Base-by-base conservation (phyloP, 2,113 vertebrate genomes). In the Australoheros scitulus region DNA sequence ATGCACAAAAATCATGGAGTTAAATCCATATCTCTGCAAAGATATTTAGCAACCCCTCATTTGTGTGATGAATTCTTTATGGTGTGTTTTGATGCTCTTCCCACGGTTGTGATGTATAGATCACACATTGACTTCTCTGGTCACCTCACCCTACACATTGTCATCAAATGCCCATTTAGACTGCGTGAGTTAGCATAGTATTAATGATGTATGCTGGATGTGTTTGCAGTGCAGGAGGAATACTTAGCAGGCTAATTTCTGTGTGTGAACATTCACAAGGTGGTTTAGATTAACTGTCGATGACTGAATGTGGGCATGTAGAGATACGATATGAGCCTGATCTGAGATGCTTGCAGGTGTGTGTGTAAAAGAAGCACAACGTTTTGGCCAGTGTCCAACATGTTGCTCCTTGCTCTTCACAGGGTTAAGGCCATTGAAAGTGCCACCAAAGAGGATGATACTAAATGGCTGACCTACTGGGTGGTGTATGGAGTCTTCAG, bases 351-450 rank as follows among this genome's bases (percentile, higher is more conserved):
- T 11, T 18, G 47, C 65, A 50, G 24, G 43, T 70, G 50, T 0
- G 50, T 0, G 24, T 50, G 41, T 50, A 70, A 50, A 50, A 50
- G 64, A 50, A 50, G 43, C 26, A 32, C 43, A 26, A 57, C 11
- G 22, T 29, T 50, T 61, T 20, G 26, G 24, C 22, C 50, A 6
- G 20, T 29, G 3, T n/a, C 17, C 20, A 32, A 43, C 20, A 64
- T 60, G 11, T 2, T 60, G n/a, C 29, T 63, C 24, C 9, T 84
- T 83, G 75, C 88, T 68, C 38, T 88, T 93, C 92, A 18, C 95
- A 99, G 98, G 87, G 98, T 99, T 84, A 99, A 99, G 93, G 98
- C 98, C 57, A 99, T 99, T 70, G 98, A 99, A 95, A 99, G 98
- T 81, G 94, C 96, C n/a, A 97, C 95, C 84, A 99, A 99, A 95